These are phyloP conservation scores for Drosophila antonietae DNA, from an alignment of 2,888 invertebrate genomes.

Conservation along the genomic window DNA sequence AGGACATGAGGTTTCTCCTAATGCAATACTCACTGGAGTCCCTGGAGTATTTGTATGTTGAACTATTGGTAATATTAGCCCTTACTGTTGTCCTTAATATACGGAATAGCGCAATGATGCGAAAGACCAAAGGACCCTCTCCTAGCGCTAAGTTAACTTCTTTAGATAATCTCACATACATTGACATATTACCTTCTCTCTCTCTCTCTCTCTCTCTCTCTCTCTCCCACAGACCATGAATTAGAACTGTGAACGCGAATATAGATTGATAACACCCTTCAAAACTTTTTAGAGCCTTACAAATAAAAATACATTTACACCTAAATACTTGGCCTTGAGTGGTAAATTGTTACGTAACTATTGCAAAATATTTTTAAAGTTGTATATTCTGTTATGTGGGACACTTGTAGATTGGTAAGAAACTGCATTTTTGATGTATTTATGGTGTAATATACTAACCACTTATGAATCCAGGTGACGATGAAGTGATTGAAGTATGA, in stretches of 20 bases:
- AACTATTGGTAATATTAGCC: not conserved
- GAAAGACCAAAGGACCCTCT: too few relatives aligned
- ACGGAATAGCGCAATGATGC: too few relatives aligned
- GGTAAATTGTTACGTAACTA: not conserved
- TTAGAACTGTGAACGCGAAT: too few relatives aligned
- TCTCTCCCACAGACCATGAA: too few relatives aligned
- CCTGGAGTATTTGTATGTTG: not conserved
- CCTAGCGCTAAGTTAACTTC: not conserved
- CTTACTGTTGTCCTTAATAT: not conserved
- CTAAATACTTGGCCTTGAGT: not conserved
- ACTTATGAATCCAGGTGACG: constrained; percentile 54
- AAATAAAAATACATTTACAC: not conserved
- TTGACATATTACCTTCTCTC: too few relatives aligned
- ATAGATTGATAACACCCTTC: too few relatives aligned
- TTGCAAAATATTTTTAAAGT: not conserved
- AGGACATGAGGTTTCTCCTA: not conserved
- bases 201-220: too few relatives aligned
- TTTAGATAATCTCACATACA: not conserved
- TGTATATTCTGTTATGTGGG: not conserved
- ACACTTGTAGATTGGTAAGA: not conserved
- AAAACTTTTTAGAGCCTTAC: too few relatives aligned
- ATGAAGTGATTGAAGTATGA: constrained; percentile 58
- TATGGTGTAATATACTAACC: constrained; percentile 61
- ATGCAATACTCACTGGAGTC: not conserved
- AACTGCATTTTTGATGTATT: constrained; percentile 1